These are phyloP conservation scores for Tarsius wallacei DNA, from an alignment of 2,797 vertebrate genomes.

Conservation along the genomic window DNA sequence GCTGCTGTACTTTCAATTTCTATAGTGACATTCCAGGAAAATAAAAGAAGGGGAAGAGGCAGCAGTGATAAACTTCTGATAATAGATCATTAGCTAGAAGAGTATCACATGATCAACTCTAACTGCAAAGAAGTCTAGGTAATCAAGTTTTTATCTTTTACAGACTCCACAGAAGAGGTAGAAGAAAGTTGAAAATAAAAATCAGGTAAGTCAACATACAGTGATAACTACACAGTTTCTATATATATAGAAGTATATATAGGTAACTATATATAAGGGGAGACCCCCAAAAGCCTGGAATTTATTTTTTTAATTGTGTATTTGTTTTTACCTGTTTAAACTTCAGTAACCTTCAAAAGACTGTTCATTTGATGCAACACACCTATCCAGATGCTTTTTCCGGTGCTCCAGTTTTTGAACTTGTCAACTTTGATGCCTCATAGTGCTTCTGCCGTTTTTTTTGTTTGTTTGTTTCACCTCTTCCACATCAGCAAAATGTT, in stretches of 20 bases:
- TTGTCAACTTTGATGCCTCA: too few relatives aligned
- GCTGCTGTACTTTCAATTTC: neutral
- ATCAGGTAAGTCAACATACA: neutral
- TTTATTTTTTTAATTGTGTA: too few relatives aligned
- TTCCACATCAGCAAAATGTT: too few relatives aligned
- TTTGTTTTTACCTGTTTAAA: too few relatives aligned
- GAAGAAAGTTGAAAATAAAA: conserved; percentile 32
- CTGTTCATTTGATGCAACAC: too few relatives aligned
- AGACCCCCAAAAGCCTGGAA: too few relatives aligned
- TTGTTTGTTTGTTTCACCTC: too few relatives aligned
- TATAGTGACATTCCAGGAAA: neutral
- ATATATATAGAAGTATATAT: neutral
- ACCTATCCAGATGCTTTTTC: too few relatives aligned
- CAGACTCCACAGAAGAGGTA: neutral
- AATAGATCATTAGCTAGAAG: neutral
- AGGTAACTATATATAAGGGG: neutral
- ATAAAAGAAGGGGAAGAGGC: neutral
- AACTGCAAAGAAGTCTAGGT: neutral
- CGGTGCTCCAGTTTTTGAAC: too few relatives aligned
- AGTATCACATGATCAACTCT: neutral
- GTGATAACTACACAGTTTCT: neutral
- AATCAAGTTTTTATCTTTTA: neutral
- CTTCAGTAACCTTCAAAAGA: too few relatives aligned
- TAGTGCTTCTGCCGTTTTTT: too few relatives aligned
- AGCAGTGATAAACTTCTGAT: neutral